A percentile compares a stretch with the other conserved stretches of the same genome.
phyloP scores from a whole-genome alignment of 2,797 vertebrate genomes.

The Setipinna tenuifilis region DNA sequence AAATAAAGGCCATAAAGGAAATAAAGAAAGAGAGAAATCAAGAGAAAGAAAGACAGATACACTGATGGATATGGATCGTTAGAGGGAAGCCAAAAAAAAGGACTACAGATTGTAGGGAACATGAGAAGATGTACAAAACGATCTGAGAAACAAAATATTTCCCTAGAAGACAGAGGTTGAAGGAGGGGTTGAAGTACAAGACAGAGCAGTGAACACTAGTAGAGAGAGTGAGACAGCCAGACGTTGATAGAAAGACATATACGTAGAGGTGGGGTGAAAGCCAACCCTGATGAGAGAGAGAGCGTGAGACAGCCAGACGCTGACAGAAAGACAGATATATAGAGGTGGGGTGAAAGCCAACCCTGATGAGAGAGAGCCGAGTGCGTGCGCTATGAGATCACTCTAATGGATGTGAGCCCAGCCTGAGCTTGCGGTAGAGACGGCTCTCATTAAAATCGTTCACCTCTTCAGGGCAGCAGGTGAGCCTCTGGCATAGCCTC shows the following conservation, averaged over 20 bases:
- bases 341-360: neutral
- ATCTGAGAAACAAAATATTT: neutral
- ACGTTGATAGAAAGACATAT: neutral
- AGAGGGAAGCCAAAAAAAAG: neutral
- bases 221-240: neutral
- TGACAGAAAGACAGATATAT: neutral
- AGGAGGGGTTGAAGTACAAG: neutral
- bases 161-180: neutral
- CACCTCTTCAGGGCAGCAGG: conserved; percentile 23
- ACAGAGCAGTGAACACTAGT: neutral
- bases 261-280: neutral
- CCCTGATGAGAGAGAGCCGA: neutral
- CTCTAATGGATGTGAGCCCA: neutral
- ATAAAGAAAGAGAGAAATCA: neutral
- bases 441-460: neutral
- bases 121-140: neutral
- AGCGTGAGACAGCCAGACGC: neutral
- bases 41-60: neutral
- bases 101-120: neutral
- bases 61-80: neutral
- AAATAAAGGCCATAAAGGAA: neutral
- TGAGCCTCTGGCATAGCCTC: conserved; percentile 35
- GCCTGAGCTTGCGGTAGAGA: neutral
- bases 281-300: neutral
- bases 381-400: neutral